Evolutionary conservation across 2,797 vertebrate genomes (phyloP).

Genomic region (Gymnoscopelus microlampas): DNA sequence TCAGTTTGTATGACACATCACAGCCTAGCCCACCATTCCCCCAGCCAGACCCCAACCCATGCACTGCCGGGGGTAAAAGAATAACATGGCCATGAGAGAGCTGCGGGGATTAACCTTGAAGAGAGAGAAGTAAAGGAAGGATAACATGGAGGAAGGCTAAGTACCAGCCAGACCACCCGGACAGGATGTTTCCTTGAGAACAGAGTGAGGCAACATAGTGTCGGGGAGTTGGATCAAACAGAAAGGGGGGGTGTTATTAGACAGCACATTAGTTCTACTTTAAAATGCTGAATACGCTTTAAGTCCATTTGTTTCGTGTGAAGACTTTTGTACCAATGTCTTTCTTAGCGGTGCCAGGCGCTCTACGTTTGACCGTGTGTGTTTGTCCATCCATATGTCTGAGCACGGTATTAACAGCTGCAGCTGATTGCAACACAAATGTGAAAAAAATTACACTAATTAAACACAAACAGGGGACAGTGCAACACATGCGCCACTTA

Average conservation of each 20-base stretch:
- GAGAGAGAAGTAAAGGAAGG: slow-evolving; percentile 24
- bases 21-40: slow-evolving; percentile 28
- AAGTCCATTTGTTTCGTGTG: too few species aligned
- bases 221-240: background rate
- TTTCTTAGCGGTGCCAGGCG: too few species aligned
- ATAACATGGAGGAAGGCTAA: slow-evolving; percentile 16
- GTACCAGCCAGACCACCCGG: slow-evolving; percentile 35
- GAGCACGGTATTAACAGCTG: too few species aligned
- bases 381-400: too few species aligned
- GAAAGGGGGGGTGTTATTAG: background rate
- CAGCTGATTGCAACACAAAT: too few species aligned
- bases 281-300: too few species aligned
- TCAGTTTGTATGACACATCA: slow-evolving; percentile 25
- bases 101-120: slow-evolving; percentile 63
- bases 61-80: slow-evolving; percentile 20
- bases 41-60: slow-evolving; percentile 43
- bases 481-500: too few species aligned
- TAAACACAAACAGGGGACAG: too few species aligned
- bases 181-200: slow-evolving; percentile 30
- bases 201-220: background rate
- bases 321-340: too few species aligned
- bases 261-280: background rate
- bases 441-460: too few species aligned
- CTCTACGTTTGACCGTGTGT: too few species aligned
- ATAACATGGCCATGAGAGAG: slow-evolving; percentile 48